A percentile compares a stretch with the other conserved stretches of the same genome.
Evolutionary conservation across 2,797 vertebrate species (phyloP).

Genomic region (Erethizon dorsatum): DNA sequence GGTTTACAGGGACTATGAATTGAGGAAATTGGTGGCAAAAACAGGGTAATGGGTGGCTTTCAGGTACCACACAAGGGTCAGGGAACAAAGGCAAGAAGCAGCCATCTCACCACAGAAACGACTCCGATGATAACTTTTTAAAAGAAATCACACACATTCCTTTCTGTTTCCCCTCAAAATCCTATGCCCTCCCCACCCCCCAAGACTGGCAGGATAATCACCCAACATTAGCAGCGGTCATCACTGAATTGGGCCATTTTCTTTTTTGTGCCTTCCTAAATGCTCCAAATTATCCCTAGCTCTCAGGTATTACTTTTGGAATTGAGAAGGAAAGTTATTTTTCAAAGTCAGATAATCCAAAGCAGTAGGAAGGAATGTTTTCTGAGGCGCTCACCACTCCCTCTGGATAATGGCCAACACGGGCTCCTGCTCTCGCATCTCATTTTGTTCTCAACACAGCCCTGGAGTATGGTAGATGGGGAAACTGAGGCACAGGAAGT

Average conservation of each 20-base stretch:
- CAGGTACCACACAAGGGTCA: constrained; percentile 16
- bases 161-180: neutral
- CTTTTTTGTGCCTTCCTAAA: constrained; percentile 45
- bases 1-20: constrained; percentile 61
- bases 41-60: constrained; percentile 74
- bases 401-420: accelerated
- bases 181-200: neutral
- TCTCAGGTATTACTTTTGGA: constrained; percentile 7
- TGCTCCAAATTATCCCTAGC: constrained; percentile 41
- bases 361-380: neutral
- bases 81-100: constrained; percentile 31
- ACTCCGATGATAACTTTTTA: neutral
- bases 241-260: neutral
- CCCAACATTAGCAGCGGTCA: accelerated
- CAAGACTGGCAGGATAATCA: neutral
- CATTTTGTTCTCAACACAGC: neutral
- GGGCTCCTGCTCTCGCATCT: accelerated
- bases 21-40: constrained; percentile 75
- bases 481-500: neutral
- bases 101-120: neutral
- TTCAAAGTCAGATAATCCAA: constrained; percentile 40
- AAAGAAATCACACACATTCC: neutral
- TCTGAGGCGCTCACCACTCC: accelerated
- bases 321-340: neutral
- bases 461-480: neutral